A percentile compares a stretch with the other conserved stretches of the same genome.
phyloP scores from a whole-genome alignment of 2,797 vertebrate genomes.

The Malacoraja senta region DNA sequence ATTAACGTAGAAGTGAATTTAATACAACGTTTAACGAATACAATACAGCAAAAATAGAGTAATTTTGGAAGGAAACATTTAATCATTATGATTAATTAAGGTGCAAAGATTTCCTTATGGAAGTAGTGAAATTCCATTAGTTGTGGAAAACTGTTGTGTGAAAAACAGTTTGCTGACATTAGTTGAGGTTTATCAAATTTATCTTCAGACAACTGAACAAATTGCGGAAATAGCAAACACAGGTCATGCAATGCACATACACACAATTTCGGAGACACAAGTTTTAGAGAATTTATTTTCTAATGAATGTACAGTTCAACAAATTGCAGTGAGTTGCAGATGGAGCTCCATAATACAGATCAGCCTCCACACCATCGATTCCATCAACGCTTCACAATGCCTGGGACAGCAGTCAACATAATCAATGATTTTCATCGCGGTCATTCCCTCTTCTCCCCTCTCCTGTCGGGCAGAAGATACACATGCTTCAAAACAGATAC shows the following conservation, averaged over 20 bases:
- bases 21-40: not conserved
- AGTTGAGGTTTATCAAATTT: no score
- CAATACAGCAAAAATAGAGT: not conserved
- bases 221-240: not conserved
- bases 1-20: not conserved
- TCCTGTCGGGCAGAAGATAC: no score
- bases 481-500: no score
- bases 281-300: not conserved
- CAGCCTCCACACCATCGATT: no score
- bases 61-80: not conserved
- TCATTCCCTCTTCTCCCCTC: no score
- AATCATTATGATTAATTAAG: not conserved
- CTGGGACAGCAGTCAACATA: no score
- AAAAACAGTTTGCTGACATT: not conserved
- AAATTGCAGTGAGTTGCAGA: no score
- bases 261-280: not conserved
- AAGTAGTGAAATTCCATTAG: not conserved
- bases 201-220: not conserved
- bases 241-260: not conserved
- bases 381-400: no score
- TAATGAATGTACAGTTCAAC: not conserved
- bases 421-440: no score
- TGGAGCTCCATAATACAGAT: no score
- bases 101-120: not conserved
- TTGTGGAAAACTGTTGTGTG: not conserved